Conservation (phyloP, 2,888 invertebrate species). For the Agrilus cyanescens region DNA sequence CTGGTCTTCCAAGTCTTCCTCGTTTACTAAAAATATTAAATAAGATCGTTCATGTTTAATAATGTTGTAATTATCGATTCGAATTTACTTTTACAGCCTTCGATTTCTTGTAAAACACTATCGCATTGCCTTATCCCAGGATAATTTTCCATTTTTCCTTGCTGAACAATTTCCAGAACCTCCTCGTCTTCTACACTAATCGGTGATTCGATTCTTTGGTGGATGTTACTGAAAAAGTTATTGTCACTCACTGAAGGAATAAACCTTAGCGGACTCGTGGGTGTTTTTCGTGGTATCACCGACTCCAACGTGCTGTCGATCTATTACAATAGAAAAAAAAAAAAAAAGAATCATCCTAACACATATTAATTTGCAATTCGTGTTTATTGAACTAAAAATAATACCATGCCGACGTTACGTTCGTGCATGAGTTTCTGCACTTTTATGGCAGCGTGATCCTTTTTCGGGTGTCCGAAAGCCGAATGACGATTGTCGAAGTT, state of each 20-base stretch:
- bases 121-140: slow-evolving; percentile 29
- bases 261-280: slow-evolving; percentile 29
- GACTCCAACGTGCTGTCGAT: background rate
- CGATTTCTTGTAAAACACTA: slow-evolving; percentile 29
- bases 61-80: too few species aligned
- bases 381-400: too few species aligned
- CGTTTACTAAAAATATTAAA: slow-evolving; percentile 9
- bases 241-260: slow-evolving; percentile 27
- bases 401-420: slow-evolving; percentile 15
- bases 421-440: slow-evolving; percentile 42
- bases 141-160: slow-evolving; percentile 23
- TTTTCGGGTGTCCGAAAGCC: slow-evolving; percentile 22
- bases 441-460: slow-evolving; percentile 27
- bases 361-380: too few species aligned
- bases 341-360: too few species aligned
- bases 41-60: too few species aligned
- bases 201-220: slow-evolving; percentile 30
- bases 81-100: slow-evolving; percentile 14
- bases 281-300: slow-evolving; percentile 9
- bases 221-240: slow-evolving; percentile 28
- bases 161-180: slow-evolving; percentile 41
- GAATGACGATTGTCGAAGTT: slow-evolving; percentile 29
- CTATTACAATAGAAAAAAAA: too few species aligned
- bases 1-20: slow-evolving; percentile 34
- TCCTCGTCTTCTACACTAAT: slow-evolving; percentile 40